phyloP scores from a whole-genome alignment of 2,113 vertebrate genomes.

The Trichechus manatus region DNA sequence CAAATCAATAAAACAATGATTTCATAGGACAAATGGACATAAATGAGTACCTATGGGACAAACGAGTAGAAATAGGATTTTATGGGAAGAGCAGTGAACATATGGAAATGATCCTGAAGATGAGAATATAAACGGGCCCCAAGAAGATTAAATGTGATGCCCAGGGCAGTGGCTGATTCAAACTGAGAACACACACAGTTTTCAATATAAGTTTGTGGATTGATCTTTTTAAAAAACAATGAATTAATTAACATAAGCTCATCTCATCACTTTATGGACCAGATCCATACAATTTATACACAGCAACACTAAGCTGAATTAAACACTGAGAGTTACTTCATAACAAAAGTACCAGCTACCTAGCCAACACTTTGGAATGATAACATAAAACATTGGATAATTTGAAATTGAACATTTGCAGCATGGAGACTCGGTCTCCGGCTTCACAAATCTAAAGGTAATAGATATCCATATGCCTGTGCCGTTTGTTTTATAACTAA shows the following conservation, averaged over 20 bases:
- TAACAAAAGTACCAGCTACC: not conserved
- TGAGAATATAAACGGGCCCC: not conserved
- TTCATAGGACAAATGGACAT: not conserved
- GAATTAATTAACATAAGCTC: not conserved
- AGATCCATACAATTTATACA: not conserved
- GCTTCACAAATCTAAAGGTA: not conserved
- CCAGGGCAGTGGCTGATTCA: not conserved
- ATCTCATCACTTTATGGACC: not conserved
- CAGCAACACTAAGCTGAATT: not conserved
- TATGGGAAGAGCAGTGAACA: not conserved
- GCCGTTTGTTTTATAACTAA: not conserved
- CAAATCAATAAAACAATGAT: conserved; percentile 39
- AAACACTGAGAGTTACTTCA: not conserved
- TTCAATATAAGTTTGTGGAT: not conserved
- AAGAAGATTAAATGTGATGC: not conserved
- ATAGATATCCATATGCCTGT: not conserved
- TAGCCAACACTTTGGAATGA: not conserved
- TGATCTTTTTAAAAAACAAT: conserved; percentile 32
- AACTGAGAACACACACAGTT: not conserved
- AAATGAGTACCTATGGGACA: not conserved
- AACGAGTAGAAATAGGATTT: conserved; percentile 8
- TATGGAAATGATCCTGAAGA: not conserved
- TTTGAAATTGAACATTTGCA: not conserved
- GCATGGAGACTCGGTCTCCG: not conserved
- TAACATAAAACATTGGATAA: not conserved